A percentile compares a stretch with the other conserved stretches of the same genome.
Conservation (phyloP, 2,888 invertebrate species). For the Hirudinaria manillensis region DNA sequence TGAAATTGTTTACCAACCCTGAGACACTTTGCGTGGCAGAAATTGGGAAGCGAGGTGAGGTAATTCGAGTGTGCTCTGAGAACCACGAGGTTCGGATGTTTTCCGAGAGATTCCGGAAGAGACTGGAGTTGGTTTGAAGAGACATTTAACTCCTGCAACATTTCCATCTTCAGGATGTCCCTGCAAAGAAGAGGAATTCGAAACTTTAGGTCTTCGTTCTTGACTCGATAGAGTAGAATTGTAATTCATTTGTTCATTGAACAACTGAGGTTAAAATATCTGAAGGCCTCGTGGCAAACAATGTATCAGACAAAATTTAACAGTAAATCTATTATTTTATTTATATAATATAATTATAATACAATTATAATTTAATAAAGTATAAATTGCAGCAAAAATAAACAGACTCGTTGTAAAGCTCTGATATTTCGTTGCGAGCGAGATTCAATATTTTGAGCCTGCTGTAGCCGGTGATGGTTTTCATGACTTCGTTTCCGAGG, state of each 20-base stretch:
- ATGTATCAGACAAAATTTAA: neutral
- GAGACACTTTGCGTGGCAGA: constrained; percentile 50
- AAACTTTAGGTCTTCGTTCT: neutral
- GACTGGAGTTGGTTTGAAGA: constrained; percentile 53
- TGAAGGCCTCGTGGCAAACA: neutral
- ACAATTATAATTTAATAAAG: neutral
- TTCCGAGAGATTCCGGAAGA: constrained; percentile 50
- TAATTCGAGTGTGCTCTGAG: constrained; percentile 55
- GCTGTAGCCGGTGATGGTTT: constrained; percentile 49
- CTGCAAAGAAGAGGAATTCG: constrained; percentile 41
- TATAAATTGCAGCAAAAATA: neutral
- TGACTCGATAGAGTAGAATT: neutral
- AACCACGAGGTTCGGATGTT: constrained; percentile 51
- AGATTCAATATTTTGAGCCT: constrained; percentile 54
- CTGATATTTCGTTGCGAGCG: constrained; percentile 53
- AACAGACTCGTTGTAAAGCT: constrained; percentile 53
- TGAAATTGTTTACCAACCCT: constrained; percentile 46
- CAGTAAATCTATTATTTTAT: neutral
- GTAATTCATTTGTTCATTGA: neutral
- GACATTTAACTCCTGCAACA: constrained; percentile 54
- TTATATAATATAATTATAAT: neutral
- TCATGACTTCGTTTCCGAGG: constrained; percentile 50
- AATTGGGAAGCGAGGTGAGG: constrained; percentile 53
- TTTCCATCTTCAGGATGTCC: constrained; percentile 49
- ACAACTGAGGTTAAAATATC: neutral